These are phyloP conservation scores for Andrena haemorrhoa DNA, from an alignment of 2,888 invertebrate species.

Conservation along the genomic window DNA sequence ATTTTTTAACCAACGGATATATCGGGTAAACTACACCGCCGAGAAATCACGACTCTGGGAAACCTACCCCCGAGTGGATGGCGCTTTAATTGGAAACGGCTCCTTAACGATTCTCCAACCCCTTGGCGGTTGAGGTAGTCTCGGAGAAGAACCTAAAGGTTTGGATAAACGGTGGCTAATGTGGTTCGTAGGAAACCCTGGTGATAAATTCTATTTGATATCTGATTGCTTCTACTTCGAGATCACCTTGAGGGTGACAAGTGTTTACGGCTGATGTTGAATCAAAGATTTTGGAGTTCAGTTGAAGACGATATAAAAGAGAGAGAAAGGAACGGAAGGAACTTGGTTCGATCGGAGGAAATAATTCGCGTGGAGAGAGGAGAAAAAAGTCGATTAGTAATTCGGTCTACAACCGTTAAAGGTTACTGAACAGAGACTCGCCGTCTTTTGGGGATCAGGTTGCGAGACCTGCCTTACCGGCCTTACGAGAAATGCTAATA, in stretches of 20 bases:
- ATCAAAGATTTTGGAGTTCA: neutral
- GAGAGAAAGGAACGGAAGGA: neutral
- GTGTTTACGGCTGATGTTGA: too few species aligned
- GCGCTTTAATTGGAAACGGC: neutral
- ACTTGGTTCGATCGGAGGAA: slow-evolving; percentile 1
- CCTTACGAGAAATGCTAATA: slow-evolving; percentile 83
- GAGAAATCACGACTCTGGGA: slow-evolving; percentile 10
- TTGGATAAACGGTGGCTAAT: too few species aligned
- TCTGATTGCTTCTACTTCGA: too few species aligned
- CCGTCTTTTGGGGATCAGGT: slow-evolving; percentile 71
- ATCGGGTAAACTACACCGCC: slow-evolving; percentile 30
- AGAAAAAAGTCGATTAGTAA: slow-evolving; percentile 77
- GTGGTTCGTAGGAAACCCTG: too few species aligned
- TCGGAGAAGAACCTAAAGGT: too few species aligned
- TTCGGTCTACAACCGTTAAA: slow-evolving; percentile 81
- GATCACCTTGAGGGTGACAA: too few species aligned
- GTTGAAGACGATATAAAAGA: neutral
- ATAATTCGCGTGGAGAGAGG: slow-evolving; percentile 28
- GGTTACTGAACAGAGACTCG: slow-evolving; percentile 64
- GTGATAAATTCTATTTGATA: too few species aligned
- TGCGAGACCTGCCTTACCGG: slow-evolving; percentile 82
- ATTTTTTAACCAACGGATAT: slow-evolving; percentile 80
- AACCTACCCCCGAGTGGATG: neutral
- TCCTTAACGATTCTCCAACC: too few species aligned
- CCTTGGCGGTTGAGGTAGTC: too few species aligned